Percentiles rank a stretch among this genome's conserved stretches.
Evolutionary conservation across 2,113 vertebrate species (phyloP).

Genomic region (Leiothrix lutea): DNA sequence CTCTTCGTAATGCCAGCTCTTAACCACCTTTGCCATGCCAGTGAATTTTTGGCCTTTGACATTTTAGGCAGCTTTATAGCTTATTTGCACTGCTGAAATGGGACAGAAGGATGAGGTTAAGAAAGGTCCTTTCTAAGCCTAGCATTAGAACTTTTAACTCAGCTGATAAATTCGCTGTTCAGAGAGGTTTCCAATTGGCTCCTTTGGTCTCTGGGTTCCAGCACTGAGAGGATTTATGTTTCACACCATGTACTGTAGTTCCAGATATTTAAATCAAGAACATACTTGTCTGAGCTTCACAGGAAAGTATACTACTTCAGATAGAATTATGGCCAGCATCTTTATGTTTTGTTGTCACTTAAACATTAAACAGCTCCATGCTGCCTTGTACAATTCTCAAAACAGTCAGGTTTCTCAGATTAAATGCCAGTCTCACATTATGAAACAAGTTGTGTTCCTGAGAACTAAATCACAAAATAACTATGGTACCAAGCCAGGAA

Average conservation of each 20-base stretch:
- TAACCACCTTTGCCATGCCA: neutral
- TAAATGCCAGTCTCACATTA: constrained; percentile 36
- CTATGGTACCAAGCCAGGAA: neutral
- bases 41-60: neutral
- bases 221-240: constrained; percentile 21
- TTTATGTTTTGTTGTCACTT: constrained; percentile 42
- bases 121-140: neutral
- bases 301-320: constrained; percentile 32
- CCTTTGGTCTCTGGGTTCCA: neutral
- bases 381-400: constrained; percentile 19
- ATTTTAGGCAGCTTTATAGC: constrained; percentile 8
- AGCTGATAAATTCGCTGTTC: neutral
- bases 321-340: constrained; percentile 38
- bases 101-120: neutral
- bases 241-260: constrained; percentile 13
- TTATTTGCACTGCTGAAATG: neutral
- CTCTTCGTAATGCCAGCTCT: neutral
- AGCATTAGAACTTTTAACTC: neutral
- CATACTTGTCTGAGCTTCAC: neutral
- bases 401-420: constrained; percentile 48
- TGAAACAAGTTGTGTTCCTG: constrained; percentile 6
- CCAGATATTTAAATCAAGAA: constrained; percentile 56
- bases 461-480: constrained; percentile 31
- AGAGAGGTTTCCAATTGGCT: neutral
- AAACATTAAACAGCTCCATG: constrained; percentile 26